Base-by-base conservation (phyloP, 2,797 vertebrate genomes). In the Typhlichthys subterraneus region DNA sequence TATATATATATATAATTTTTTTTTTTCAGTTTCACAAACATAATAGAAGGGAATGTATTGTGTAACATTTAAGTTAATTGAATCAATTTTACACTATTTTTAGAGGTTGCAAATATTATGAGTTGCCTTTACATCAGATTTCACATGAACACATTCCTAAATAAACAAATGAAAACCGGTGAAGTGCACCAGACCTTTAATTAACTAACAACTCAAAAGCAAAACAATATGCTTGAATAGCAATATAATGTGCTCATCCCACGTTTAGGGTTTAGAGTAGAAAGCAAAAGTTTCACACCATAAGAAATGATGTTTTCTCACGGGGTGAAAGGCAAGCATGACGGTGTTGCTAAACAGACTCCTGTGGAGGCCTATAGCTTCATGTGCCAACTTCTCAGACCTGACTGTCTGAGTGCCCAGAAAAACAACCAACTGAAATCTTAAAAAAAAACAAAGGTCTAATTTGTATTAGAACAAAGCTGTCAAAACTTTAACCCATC, bases 291-390 rank as follows among this genome's bases (percentile, higher is more conserved):
- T 83, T 73, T 70, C 13, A 12, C 52, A 53, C 42, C 38, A 62
- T 59, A 73, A 84, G 81, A 88, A 87, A 86, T 84, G 76, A 80
- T 67, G 68, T 67, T 70, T 76, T 89, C 90, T 91, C 88, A 87
- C 89, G 88, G 23, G 23, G 23, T 29, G 23, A 29, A 29, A 4
- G 23, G 23, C 72, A 70, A 77, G 87, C 88, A 86, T 89, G 89
- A 89, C 83, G 78, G 87, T 80, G 80, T 85, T 92, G 85, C 90
- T 89, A 88, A 92, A 85, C 29, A 85, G 86, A 80, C 73, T 75
- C 80, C 77, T 76, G 83, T 1, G 51, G 67, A 69, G 82, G 73
- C 59, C 23, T 58, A 38, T 17, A 50, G 47, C 57, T 68, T 60
- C n/a, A 38, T 45, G 76, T 80, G 82, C 89, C 82, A 89, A 82